Percentiles rank a stretch among this genome's conserved stretches.
Conservation (phyloP, 2,797 vertebrate genomes). For the Bryconaethiops microstoma region DNA sequence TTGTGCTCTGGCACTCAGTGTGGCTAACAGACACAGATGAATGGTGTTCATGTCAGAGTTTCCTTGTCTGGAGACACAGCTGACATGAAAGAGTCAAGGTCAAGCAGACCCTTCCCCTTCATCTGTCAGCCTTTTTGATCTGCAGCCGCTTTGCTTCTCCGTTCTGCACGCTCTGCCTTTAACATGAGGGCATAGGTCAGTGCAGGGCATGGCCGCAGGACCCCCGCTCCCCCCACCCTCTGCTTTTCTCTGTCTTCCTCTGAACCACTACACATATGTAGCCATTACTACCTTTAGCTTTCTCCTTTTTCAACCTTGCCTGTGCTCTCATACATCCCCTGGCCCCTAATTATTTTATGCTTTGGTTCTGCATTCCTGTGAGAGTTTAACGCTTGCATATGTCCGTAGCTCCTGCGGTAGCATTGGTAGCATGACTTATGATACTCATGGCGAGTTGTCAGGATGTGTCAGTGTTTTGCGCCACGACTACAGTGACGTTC, state of each 20-base stretch:
- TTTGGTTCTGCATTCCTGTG: constrained; percentile 86
- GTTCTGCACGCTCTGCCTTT: constrained; percentile 72
- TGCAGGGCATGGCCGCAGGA: constrained; percentile 66
- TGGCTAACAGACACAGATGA: constrained; percentile 52
- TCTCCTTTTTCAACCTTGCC: constrained; percentile 9
- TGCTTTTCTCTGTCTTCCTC: constrained; percentile 33
- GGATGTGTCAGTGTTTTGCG: constrained; percentile 52
- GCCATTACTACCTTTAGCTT: constrained; percentile 34
- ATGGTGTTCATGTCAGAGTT: constrained; percentile 52
- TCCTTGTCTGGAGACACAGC: constrained; percentile 66
- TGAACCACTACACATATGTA: constrained; percentile 35
- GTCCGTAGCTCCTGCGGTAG: constrained; percentile 82
- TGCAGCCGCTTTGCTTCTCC: constrained; percentile 71
- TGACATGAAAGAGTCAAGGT: constrained; percentile 78
- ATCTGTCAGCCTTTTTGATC: constrained; percentile 87
- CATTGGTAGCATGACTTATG: constrained; percentile 47
- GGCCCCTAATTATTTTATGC: constrained; percentile 85
- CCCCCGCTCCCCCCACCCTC: constrained; percentile 44
- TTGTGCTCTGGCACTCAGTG: constrained; percentile 46
- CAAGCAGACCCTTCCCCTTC: constrained; percentile 80
- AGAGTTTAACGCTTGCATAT: constrained; percentile 88
- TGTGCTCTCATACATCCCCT: constrained; percentile 62
- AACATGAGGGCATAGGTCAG: constrained; percentile 71
- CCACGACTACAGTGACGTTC: constrained; percentile 47
- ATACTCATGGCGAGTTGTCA: constrained; percentile 33